phyloP scores from a whole-genome alignment of 1,140 invertebrate genomes.

The Drosophila lini region DNA sequence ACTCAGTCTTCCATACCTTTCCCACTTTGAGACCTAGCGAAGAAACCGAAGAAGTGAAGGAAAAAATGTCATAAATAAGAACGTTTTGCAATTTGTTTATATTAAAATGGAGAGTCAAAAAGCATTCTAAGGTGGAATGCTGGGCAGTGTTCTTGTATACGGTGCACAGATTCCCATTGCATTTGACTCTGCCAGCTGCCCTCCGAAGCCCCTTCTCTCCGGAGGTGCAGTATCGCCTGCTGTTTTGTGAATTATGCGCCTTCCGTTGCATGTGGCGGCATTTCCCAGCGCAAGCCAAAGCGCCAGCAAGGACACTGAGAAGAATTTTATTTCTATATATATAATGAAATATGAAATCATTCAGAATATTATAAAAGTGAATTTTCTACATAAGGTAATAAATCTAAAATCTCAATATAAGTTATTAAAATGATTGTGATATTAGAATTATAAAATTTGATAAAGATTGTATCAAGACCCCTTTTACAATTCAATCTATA shows the following conservation, averaged over 20 bases:
- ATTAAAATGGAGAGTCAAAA: constrained; percentile 78
- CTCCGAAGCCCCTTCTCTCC: neutral
- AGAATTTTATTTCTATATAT: neutral
- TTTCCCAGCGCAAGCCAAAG: constrained; percentile 50
- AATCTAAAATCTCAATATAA: neutral
- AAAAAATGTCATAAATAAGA: constrained; percentile 78
- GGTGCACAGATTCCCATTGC: constrained; percentile 62
- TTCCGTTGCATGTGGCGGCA: constrained; percentile 79
- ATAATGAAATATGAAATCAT: neutral
- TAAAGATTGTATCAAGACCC: neutral
- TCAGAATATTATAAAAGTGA: neutral
- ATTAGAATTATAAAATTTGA: neutral
- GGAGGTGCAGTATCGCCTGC: constrained; percentile 50
- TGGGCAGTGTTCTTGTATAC: constrained; percentile 31
- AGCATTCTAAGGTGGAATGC: constrained; percentile 54
- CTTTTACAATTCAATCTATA: neutral
- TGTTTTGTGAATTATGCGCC: constrained; percentile 82
- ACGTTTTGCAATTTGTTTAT: constrained; percentile 78
- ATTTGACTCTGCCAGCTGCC: constrained; percentile 35
- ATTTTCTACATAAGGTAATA: neutral
- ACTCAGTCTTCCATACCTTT: neutral
- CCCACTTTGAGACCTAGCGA: neutral
- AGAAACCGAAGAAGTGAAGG: constrained; percentile 15
- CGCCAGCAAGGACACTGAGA: constrained; percentile 15
- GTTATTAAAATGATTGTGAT: neutral